Evolutionary conservation across 2,113 vertebrate genomes (phyloP).

Genomic region (Oreotragus oreotragus): DNA sequence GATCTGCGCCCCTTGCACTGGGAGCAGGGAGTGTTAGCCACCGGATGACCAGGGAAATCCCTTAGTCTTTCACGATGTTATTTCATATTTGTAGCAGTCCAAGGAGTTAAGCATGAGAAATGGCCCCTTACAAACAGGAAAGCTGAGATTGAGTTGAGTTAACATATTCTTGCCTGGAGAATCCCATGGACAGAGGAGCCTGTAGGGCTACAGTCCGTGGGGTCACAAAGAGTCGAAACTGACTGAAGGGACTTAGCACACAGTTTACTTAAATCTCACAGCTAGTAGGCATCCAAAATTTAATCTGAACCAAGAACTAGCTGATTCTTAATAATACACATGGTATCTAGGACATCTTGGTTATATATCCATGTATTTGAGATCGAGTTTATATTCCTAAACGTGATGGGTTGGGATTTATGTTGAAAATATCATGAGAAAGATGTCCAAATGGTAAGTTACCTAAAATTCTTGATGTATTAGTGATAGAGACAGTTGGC

Average conservation of each 20-base stretch:
- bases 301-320: too few relatives aligned
- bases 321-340: background rate
- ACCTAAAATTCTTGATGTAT: background rate
- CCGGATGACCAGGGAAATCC: background rate
- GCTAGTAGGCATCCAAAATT: too few relatives aligned
- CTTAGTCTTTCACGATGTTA: background rate
- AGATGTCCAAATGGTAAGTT: background rate
- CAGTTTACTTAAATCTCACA: too few relatives aligned
- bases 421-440: background rate
- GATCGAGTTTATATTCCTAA: background rate
- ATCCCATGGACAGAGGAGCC: too few relatives aligned
- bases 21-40: background rate
- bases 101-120: background rate
- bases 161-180: too few relatives aligned
- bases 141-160: too few relatives aligned
- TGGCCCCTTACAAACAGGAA: too few relatives aligned
- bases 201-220: too few relatives aligned
- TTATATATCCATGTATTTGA: background rate
- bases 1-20: background rate
- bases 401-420: background rate
- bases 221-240: too few relatives aligned
- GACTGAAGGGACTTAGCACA: too few relatives aligned
- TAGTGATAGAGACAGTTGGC: background rate
- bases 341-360: background rate
- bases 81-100: background rate